Conservation (phyloP, 2,113 vertebrate genomes). For the Haliaeetus leucogaster region DNA sequence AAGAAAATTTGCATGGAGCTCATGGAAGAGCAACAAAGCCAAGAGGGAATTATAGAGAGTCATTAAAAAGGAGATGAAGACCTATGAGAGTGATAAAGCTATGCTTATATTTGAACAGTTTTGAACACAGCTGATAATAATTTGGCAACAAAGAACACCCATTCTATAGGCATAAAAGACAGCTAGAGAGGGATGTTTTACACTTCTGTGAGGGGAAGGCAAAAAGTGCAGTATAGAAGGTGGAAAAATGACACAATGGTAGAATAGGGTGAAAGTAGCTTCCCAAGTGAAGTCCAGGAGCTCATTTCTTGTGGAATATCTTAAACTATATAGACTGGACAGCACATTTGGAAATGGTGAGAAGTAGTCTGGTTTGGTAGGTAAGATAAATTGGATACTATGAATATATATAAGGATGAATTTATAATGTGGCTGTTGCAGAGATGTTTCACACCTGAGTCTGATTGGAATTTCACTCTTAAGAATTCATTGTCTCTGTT, state of each 20-base stretch:
- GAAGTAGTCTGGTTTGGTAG: not conserved
- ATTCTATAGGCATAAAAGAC: not conserved
- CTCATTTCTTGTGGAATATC: not conserved
- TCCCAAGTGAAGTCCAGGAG: not conserved
- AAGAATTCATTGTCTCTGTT: not conserved
- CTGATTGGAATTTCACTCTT: not conserved
- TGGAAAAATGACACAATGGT: not conserved
- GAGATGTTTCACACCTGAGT: not conserved
- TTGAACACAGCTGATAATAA: not conserved
- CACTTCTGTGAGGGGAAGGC: not conserved
- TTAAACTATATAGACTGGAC: not conserved
- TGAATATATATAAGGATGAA: not conserved
- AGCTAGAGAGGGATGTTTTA: not conserved
- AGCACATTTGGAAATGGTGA: not conserved
- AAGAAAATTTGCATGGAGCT: not conserved
- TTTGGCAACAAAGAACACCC: not conserved
- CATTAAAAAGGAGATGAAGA: not conserved
- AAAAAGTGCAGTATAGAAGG: not conserved
- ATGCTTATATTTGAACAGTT: not conserved
- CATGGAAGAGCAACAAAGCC: not conserved
- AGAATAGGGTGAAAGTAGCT: not conserved
- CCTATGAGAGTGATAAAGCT: not conserved
- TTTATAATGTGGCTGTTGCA: not conserved
- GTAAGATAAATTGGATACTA: not conserved
- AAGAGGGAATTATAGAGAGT: not conserved